These are phyloP conservation scores for Lasiommata megera DNA, from an alignment of 2,888 invertebrate genomes.

Conservation along the genomic window DNA sequence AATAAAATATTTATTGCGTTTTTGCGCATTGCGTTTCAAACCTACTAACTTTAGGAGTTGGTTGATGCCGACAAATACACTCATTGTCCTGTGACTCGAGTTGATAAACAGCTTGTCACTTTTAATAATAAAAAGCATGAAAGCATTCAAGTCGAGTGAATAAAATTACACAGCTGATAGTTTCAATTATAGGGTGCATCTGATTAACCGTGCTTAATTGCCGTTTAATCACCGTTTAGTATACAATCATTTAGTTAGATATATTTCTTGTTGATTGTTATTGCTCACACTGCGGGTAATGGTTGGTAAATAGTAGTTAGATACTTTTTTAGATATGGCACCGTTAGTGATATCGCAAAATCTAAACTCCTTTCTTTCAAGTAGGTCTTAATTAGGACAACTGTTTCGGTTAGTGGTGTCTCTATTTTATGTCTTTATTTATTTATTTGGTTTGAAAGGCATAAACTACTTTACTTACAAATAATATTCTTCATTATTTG, in stretches of 20 bases:
- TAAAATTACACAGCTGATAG: conserved; percentile 38
- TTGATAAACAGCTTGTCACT: conserved; percentile 7
- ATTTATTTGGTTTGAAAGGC: no score
- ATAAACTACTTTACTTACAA: no score
- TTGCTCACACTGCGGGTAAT: conserved; percentile 1
- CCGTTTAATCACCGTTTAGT: conserved; percentile 65
- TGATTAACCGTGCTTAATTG: conserved; percentile 52
- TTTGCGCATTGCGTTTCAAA: no score
- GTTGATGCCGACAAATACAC: neutral
- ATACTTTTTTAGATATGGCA: neutral
- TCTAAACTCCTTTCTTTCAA: no score
- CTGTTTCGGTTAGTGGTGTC: no score
- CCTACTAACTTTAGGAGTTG: no score
- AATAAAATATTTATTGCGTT: no score
- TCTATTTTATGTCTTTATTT: no score
- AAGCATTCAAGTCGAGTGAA: conserved; percentile 19
- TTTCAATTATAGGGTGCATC: conserved; percentile 69
- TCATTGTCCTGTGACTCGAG: neutral
- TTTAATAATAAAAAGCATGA: conserved; percentile 9
- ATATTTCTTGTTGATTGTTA: conserved; percentile 28
- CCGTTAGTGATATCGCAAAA: no score
- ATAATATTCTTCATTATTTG: no score
- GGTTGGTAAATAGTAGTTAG: neutral
- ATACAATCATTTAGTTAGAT: conserved; percentile 38
- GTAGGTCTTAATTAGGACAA: no score